Evolutionary conservation across 2,888 invertebrate species (phyloP), one percentile per base, ranked within the genome.

Genomic region (Opisthograptis luteolata): DNA sequence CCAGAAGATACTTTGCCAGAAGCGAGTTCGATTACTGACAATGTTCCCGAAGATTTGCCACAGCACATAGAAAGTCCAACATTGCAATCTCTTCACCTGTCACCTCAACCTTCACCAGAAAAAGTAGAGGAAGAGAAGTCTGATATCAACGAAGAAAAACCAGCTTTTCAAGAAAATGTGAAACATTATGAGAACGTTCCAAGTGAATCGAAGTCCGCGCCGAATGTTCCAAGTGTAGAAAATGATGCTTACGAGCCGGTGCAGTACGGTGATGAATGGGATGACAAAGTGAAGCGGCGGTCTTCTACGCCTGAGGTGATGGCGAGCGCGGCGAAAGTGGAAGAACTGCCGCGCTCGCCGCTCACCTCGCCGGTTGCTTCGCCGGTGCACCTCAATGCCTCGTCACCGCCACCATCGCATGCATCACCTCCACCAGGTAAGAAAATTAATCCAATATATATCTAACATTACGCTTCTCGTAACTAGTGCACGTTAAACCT

Each of bases 261-360:
- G 58, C 75, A 80, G 49, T 84, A 81, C 60, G 78, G 70, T 64
- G 79, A 71, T 24, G 81, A 79, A 27, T 84, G 84, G 85, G 84
- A 84, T 49, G 84, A 84, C 36, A 85, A 83, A 70, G 69, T 61
- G 41, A 82, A 80, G 58, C 79, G 87, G 13, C 81, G 84, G 25
- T 87, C 90, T 34, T 87, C 87, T 15, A 87, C 89, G 28, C 87
- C 88, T 1, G 87, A 87, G 58, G 80, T 81, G 15, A 76, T 81
- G 43, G 70, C 71, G 25, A 70, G 70, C 54, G 73, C 68, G 30
- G 71, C 67, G 13, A 80, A 77, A 45, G 62, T 66, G 55, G 84
- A 77, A 45, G 81, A 76, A 24, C 65, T 63, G 10, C 57, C 73
- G 22, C 75, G 69, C 32, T 84, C 88, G n/a, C 84, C 84, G 30